A percentile compares a stretch with the other conserved stretches of the same genome.
Evolutionary conservation across 2,888 invertebrate genomes (phyloP).

Genomic region (Junonia oenone): DNA sequence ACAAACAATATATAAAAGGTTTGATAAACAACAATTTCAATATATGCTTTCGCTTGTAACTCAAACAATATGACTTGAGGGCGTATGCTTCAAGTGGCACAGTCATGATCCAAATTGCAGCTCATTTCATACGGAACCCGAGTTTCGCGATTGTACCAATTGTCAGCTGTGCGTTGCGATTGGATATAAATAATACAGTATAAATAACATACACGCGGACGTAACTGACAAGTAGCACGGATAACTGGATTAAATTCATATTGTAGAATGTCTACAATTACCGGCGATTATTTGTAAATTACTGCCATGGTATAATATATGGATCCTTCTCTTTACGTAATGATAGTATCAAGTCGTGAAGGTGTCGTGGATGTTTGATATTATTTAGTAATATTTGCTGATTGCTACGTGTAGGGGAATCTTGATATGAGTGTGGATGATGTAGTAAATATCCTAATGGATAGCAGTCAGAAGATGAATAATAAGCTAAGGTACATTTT

Average conservation of each 20-base stretch:
- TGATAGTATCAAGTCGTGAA: too few relatives aligned
- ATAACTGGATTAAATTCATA: conserved; percentile 17
- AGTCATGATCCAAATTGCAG: conserved; percentile 68
- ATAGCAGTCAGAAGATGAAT: not conserved
- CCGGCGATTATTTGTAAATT: not conserved
- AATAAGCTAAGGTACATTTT: too few relatives aligned
- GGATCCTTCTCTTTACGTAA: too few relatives aligned
- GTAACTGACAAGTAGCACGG: conserved; percentile 25
- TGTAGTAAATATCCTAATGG: not conserved
- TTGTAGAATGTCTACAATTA: conserved; percentile 1
- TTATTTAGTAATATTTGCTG: too few relatives aligned
- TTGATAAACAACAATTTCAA: conserved; percentile 30
- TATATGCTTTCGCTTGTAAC: conserved; percentile 21
- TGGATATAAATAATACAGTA: conserved; percentile 34
- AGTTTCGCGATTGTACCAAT: conserved; percentile 62
- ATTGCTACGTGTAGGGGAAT: too few relatives aligned
- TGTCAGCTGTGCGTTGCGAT: conserved; percentile 43
- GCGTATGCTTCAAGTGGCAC: conserved; percentile 53
- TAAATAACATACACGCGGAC: conserved; percentile 29
- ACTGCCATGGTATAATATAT: not conserved
- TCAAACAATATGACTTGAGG: conserved; percentile 46
- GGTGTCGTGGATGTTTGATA: too few relatives aligned
- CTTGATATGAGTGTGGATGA: not conserved
- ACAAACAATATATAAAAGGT: not conserved
- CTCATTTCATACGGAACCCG: conserved; percentile 59